phyloP scores from a whole-genome alignment of 92 coral and sea anemone genomes.

The Chrysogorgia sp. region DNA sequence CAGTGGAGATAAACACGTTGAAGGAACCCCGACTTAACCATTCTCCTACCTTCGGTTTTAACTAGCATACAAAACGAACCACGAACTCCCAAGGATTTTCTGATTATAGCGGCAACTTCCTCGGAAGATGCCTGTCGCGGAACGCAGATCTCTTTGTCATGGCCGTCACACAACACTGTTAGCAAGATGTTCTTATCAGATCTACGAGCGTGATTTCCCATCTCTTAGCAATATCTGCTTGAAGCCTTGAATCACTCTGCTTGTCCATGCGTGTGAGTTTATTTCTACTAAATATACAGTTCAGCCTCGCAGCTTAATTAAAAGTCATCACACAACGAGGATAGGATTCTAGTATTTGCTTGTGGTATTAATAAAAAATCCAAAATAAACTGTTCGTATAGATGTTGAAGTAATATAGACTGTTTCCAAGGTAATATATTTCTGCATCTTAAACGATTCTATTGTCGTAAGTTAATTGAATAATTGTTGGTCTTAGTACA shows the following conservation, averaged over 20 bases:
- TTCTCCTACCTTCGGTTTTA: constrained; percentile 2
- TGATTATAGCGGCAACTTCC: constrained; percentile 25
- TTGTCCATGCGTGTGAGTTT: not conserved
- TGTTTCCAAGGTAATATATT: too few species aligned
- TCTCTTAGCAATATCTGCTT: not conserved
- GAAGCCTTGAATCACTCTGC: not conserved
- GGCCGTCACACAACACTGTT: constrained; percentile 26
- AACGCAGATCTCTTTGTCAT: constrained; percentile 5
- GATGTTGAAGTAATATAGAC: too few species aligned
- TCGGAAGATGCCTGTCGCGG: constrained; percentile 25
- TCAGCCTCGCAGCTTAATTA: too few species aligned
- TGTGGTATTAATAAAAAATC: too few species aligned
- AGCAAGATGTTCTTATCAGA: not conserved
- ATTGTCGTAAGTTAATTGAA: too few species aligned
- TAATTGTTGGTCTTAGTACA: too few species aligned
- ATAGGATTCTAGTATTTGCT: too few species aligned
- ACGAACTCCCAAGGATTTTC: constrained; percentile 32
- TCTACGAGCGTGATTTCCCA: not conserved
- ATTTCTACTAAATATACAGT: too few species aligned
- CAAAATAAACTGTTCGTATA: too few species aligned
- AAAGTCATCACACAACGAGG: too few species aligned
- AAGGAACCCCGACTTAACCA: not conserved
- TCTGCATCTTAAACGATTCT: too few species aligned
- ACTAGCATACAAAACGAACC: constrained; percentile 31
- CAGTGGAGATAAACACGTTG: constrained; percentile 29